These are phyloP conservation scores for Ictalurus punctatus DNA, from an alignment of 2,113 vertebrate species.

Conservation along the genomic window DNA sequence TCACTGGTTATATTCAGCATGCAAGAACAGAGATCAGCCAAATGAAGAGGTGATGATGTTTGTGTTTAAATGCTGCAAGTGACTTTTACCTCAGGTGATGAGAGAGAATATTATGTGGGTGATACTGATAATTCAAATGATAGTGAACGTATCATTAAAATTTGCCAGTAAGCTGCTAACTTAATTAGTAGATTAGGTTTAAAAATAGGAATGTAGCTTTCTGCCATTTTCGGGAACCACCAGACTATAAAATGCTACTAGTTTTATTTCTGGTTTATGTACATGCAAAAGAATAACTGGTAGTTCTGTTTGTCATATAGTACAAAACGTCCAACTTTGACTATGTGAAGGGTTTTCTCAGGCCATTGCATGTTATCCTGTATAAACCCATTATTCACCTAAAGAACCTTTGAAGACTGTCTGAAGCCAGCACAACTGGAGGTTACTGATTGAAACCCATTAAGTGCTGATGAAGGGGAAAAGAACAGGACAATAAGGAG, in stretches of 20 bases:
- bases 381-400: neutral
- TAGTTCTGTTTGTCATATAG: neutral
- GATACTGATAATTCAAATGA: neutral
- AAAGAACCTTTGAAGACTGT: neutral
- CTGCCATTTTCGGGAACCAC: neutral
- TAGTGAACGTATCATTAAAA: neutral
- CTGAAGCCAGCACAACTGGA: constrained; percentile 8
- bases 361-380: neutral
- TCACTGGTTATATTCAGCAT: neutral
- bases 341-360: neutral
- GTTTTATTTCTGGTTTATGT: neutral
- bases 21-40: neutral
- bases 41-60: neutral
- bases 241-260: neutral
- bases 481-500: constrained; percentile 45
- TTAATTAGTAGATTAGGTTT: neutral
- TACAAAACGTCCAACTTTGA: neutral
- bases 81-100: neutral
- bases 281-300: neutral
- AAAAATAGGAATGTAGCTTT: neutral
- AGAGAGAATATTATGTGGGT: neutral
- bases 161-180: neutral
- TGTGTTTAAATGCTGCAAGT: neutral
- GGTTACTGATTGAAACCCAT: constrained; percentile 23
- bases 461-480: constrained; percentile 45